These are phyloP conservation scores for Spialia ferax DNA, from an alignment of 2,888 invertebrate species.

Conservation along the genomic window DNA sequence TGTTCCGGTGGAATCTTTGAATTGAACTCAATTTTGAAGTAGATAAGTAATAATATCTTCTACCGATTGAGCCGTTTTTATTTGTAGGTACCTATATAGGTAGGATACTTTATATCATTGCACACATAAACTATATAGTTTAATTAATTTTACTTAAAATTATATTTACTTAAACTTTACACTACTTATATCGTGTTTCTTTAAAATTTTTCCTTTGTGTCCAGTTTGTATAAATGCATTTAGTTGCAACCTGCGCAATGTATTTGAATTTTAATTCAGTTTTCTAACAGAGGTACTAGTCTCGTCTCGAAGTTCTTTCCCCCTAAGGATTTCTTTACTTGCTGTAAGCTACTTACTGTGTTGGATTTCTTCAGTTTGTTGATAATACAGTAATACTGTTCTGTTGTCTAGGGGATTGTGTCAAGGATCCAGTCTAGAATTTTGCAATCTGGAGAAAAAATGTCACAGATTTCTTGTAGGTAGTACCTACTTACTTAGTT, in stretches of 20 bases:
- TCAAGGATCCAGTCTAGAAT: background rate
- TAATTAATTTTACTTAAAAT: too few relatives aligned
- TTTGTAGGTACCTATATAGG: too few relatives aligned
- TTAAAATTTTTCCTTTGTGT: background rate
- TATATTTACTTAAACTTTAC: too few relatives aligned
- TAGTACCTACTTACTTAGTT: too few relatives aligned
- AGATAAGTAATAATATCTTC: too few relatives aligned
- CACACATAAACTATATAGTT: too few relatives aligned
- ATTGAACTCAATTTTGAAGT: too few relatives aligned
- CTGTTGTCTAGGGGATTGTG: background rate
- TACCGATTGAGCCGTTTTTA: too few relatives aligned
- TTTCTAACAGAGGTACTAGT: background rate
- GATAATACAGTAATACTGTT: background rate
- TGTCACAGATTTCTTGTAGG: background rate
- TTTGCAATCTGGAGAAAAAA: background rate
- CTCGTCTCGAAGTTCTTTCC: background rate
- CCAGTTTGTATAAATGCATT: background rate
- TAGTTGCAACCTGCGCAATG: constrained; percentile 1
- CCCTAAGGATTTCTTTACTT: background rate
- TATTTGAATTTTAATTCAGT: constrained; percentile 2
- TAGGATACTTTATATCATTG: too few relatives aligned
- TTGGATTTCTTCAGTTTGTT: constrained; percentile 2
- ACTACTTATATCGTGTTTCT: too few relatives aligned
- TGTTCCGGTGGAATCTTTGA: too few relatives aligned
- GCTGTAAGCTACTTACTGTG: background rate